Base-by-base conservation (phyloP, 2,797 vertebrate species). In the Miichthys miiuy region DNA sequence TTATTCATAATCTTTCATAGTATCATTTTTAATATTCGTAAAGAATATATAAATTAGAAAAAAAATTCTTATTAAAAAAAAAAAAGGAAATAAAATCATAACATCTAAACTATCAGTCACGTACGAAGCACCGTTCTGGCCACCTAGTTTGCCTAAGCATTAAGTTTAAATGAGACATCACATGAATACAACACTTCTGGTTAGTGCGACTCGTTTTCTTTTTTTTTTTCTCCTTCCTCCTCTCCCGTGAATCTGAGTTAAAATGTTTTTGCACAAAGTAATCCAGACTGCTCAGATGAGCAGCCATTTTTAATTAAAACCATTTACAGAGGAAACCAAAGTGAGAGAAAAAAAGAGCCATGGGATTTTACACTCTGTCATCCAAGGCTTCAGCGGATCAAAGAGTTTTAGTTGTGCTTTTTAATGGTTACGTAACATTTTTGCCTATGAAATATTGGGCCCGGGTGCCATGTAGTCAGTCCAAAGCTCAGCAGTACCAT, bases 241-340 rank as follows among this genome's bases (percentile, higher is more conserved):
- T 79, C 74, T 76, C 57, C 79, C 58, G 67, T 82, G 80, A 89
- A 86, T 81, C 62, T 44, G 57, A 89, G 82, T 85, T 82, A 75
- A 91, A 90, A 87, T 27, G 41, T 78, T 89, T 89, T 88, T 78
- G 81, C 72, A 81, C 84, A 82, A 77, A 89, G 78, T 91, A 86
- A 89, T 87, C 82, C 83, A 85, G 79, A 84, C 85, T 87, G 77
- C 86, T 90, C 76, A 83, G 83, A 86, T 87, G 74, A 87, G 80
- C 81, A 86, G 90, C 74, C 89, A 85, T 88, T 88, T 91, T 93
- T 94, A 93, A 94, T 94, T 92, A 93, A 94, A 94, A 92, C 83
- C 89, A 89, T 89, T 93, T 92, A 87, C 80, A 87, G 87, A 87
- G 81, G 78, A 91, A 93, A 89, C 82, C 77, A 88, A 89, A 87